Percentiles rank a stretch among this genome's conserved stretches.
Conservation (phyloP, 2,797 vertebrate genomes). For the Halcyon badia region DNA sequence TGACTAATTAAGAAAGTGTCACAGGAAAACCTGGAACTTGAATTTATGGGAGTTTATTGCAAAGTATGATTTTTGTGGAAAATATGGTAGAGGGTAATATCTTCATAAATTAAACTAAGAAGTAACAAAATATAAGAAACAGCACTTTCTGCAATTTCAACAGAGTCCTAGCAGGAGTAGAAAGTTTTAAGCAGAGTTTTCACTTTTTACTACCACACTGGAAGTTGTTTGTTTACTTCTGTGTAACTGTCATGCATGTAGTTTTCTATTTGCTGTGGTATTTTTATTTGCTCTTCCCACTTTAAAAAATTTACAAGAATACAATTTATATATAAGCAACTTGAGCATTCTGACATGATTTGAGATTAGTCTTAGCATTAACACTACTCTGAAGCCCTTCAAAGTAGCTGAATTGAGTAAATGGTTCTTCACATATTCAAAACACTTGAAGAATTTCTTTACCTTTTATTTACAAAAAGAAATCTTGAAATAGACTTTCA, state of each 20-base stretch:
- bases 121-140: not conserved
- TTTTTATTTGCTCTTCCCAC: not conserved
- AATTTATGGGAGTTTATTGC: not conserved
- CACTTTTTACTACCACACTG: not conserved
- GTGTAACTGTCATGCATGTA: not conserved
- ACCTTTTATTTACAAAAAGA: not conserved
- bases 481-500: not conserved
- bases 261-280: not conserved
- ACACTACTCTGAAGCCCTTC: not conserved
- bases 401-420: not conserved
- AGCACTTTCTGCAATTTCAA: not conserved
- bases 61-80: conserved; percentile 16
- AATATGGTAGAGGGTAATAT: not conserved
- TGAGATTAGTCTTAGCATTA: not conserved
- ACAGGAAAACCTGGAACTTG: conserved; percentile 22
- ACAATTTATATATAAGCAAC: not conserved
- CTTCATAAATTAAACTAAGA: conserved; percentile 25
- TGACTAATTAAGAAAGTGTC: not conserved
- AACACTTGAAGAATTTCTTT: not conserved
- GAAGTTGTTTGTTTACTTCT: not conserved
- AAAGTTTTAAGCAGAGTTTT: not conserved
- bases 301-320: not conserved
- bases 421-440: not conserved
- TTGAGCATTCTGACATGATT: not conserved
- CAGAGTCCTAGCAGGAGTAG: not conserved